Base-by-base conservation (phyloP, 2,888 invertebrate species). In the Tridacna crocea region DNA sequence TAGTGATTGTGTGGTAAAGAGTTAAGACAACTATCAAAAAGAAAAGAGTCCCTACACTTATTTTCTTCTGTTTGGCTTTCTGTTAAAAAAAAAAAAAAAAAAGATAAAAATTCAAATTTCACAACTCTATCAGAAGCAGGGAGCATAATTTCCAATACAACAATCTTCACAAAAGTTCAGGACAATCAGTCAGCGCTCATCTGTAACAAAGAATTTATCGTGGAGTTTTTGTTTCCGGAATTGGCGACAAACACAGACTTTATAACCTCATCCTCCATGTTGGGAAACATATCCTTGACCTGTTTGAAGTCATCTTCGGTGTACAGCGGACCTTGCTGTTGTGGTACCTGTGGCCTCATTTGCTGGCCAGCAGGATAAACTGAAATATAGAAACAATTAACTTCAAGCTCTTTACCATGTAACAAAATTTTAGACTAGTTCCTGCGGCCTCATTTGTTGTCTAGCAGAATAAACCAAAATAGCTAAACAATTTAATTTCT, bases 231-330 rank as follows among this genome's bases (percentile, higher is more conserved):
- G 94, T 98, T 97, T 0, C 98, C 98, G 66, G 96, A 95, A 93
- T 98, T 98, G 8, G 97, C 97, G 94, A 98, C 98, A 92, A 97
- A 96, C 27, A 99, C 97, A 0, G 98, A 97, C 93, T 96, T 97
- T 79, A 99, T 97, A 10, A 99, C 98, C 92, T 98, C 98, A 88
- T 97, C 97, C 93, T 99, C 99, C 93, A 99, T 96, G 93, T 97
- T 97, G 0, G 99, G 99, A 95, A 99, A 99, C 98, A 99, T 99
- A 95, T 99, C 99, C 92, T 97, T 96, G 88, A 99, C 90, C 85
- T 94, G 94, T 78, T 93, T 92, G 51, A 95, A 89, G 82, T 95
- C 95, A 61, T 94, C 94, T 13, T 95, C 95, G 10, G 94, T 93
- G 87, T 89, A 93, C 60, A 88, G 70, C 0, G 93, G 93, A 27